Conservation (phyloP, 2,797 vertebrate species). For the Pachyuromys duprasi region DNA sequence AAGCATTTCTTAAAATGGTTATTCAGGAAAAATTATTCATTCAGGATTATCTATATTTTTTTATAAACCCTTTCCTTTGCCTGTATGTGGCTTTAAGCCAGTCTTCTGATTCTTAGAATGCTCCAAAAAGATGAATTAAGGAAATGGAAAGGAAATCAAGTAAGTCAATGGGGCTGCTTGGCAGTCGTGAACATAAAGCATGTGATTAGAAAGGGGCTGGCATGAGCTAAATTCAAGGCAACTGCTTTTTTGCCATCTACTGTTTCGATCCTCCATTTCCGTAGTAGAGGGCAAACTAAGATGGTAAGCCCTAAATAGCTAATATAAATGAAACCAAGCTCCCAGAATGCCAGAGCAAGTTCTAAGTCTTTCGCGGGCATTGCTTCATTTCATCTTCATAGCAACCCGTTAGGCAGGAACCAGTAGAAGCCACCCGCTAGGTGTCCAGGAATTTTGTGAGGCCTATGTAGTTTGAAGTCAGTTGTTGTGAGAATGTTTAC, state of each 20-base stretch:
- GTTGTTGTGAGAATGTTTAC: background rate
- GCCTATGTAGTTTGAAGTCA: conserved; percentile 25
- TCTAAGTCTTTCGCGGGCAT: conserved; percentile 22
- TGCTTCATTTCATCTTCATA: conserved; percentile 55
- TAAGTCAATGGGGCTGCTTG: conserved; percentile 56
- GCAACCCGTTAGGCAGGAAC: background rate
- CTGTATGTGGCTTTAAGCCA: conserved; percentile 62
- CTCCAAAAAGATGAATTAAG: conserved; percentile 66
- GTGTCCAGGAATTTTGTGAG: conserved; percentile 60
- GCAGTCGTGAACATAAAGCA: conserved; percentile 35
- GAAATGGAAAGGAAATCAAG: conserved; percentile 63
- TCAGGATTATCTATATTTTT: conserved; percentile 70
- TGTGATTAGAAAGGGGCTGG: conserved; percentile 55
- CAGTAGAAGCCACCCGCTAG: background rate
- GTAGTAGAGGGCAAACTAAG: conserved; percentile 45
- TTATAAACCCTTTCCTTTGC: conserved; percentile 64
- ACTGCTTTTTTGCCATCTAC: conserved; percentile 57
- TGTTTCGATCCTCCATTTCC: conserved; percentile 58
- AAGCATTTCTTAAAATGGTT: conserved; percentile 69
- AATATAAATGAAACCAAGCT: conserved; percentile 48
- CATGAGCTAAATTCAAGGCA: conserved; percentile 53
- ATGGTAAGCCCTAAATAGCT: conserved; percentile 48
- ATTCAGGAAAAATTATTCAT: conserved; percentile 66
- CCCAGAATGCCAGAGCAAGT: background rate
- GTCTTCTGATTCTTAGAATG: conserved; percentile 69